Evolutionary conservation across 1,140 invertebrate genomes (phyloP).

Genomic region (Oncopodura yosiiana): DNA sequence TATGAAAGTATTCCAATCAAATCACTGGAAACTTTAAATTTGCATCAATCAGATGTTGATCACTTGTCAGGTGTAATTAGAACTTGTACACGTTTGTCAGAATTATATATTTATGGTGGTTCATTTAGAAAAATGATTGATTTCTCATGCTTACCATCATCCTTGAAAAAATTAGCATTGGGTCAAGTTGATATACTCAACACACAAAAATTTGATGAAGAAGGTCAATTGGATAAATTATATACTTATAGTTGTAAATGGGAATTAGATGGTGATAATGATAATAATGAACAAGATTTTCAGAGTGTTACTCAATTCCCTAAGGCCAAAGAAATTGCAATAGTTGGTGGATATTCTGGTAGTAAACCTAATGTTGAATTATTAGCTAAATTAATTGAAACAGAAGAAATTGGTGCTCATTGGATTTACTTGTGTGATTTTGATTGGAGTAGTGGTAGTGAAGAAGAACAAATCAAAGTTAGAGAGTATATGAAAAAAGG

Average conservation of each 20-base stretch:
- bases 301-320: background rate
- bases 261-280: background rate
- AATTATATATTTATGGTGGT: constrained; percentile 3
- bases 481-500: background rate
- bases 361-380: background rate
- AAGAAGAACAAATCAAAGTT: background rate
- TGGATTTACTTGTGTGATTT: constrained; percentile 9
- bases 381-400: background rate
- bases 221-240: constrained; percentile 6
- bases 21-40: background rate
- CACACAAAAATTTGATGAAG: background rate
- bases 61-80: constrained; percentile 4
- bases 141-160: background rate
- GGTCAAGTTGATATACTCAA: constrained; percentile 1
- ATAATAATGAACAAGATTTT: background rate
- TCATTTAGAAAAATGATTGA: background rate
- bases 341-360: constrained; percentile 2
- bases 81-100: background rate
- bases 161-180: constrained; percentile 4
- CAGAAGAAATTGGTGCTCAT: too few relatives aligned
- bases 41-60: constrained; percentile 6
- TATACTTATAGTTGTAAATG: constrained; percentile 7
- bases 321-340: background rate
- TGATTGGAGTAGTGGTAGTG: constrained; percentile 5
- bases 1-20: background rate